Percentiles rank a stretch among this genome's conserved stretches.
These are phyloP conservation scores for Mylabris phalerata DNA, from an alignment of 1,140 invertebrate species.

Conservation along the genomic window DNA sequence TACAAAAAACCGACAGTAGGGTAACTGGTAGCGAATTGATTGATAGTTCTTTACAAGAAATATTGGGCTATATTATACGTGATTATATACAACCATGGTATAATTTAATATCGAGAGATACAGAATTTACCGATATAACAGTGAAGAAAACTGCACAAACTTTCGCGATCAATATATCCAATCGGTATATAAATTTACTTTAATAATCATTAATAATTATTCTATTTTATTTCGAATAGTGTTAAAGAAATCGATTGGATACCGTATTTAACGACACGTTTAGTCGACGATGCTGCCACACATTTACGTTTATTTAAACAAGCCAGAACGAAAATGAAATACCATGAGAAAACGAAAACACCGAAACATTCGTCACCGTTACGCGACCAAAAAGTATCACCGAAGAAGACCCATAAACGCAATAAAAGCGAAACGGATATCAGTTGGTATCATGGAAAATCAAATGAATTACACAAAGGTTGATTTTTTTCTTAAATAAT, in stretches of 20 bases:
- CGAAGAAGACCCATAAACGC: constrained; percentile 48
- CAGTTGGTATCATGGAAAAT: constrained; percentile 50
- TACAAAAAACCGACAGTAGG: constrained; percentile 35
- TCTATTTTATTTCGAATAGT: constrained; percentile 44
- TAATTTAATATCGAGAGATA: constrained; percentile 46
- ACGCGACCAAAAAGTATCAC: constrained; percentile 46
- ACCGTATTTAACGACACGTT: constrained; percentile 72
- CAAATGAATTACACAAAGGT: constrained; percentile 30
- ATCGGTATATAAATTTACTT: constrained; percentile 38
- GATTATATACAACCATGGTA: constrained; percentile 77
- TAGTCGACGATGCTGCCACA: constrained; percentile 85
- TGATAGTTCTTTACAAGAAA: constrained; percentile 42
- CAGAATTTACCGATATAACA: constrained; percentile 46
- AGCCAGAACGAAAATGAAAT: constrained; percentile 56
- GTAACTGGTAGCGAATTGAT: constrained; percentile 42
- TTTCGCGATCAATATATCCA: constrained; percentile 51
- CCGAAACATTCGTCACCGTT: constrained; percentile 44
- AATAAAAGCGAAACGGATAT: constrained; percentile 69
- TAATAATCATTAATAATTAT: constrained; percentile 3
- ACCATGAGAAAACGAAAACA: constrained; percentile 45
- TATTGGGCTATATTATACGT: constrained; percentile 61
- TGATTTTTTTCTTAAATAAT: background rate
- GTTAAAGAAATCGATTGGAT: constrained; percentile 87
- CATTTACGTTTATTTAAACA: constrained; percentile 80
- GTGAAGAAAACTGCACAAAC: constrained; percentile 50